These are phyloP conservation scores for Lineus longissimus DNA, from an alignment of 1,140 invertebrate genomes.

Conservation along the genomic window DNA sequence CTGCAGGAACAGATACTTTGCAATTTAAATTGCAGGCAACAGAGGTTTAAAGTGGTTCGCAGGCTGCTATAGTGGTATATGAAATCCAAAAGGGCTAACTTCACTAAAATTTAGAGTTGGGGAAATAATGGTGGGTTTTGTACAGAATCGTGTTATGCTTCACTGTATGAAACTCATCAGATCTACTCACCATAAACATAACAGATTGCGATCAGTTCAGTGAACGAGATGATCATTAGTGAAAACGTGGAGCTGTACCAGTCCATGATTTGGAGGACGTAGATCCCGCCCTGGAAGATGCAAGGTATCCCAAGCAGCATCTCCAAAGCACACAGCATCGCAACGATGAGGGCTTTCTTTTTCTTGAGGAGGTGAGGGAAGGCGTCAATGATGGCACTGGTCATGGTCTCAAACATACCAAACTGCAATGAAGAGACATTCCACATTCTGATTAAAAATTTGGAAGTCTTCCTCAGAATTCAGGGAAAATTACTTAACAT, in stretches of 20 bases:
- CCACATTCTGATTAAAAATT: too few species aligned
- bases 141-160: too few species aligned
- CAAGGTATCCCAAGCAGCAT: slow-evolving; percentile 64
- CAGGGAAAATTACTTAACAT: too few species aligned
- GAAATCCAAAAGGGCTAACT: too few species aligned
- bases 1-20: too few species aligned
- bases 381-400: slow-evolving; percentile 93
- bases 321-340: slow-evolving; percentile 59
- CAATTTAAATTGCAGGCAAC: too few species aligned
- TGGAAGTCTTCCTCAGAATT: too few species aligned
- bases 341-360: slow-evolving; percentile 14
- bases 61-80: too few species aligned
- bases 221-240: not conserved
- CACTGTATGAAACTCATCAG: too few species aligned
- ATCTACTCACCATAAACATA: slow-evolving; percentile 6
- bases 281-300: slow-evolving; percentile 57
- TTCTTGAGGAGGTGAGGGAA: slow-evolving; percentile 64
- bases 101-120: too few species aligned
- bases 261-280: not conserved
- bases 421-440: slow-evolving; percentile 62
- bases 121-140: too few species aligned
- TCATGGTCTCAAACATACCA: slow-evolving; percentile 96
- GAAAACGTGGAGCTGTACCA: not conserved
- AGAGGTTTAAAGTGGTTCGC: too few species aligned
- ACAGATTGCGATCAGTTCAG: not conserved